Conservation (phyloP, 92 coral and sea anemone genomes). For the Epizoanthus scotinus region DNA sequence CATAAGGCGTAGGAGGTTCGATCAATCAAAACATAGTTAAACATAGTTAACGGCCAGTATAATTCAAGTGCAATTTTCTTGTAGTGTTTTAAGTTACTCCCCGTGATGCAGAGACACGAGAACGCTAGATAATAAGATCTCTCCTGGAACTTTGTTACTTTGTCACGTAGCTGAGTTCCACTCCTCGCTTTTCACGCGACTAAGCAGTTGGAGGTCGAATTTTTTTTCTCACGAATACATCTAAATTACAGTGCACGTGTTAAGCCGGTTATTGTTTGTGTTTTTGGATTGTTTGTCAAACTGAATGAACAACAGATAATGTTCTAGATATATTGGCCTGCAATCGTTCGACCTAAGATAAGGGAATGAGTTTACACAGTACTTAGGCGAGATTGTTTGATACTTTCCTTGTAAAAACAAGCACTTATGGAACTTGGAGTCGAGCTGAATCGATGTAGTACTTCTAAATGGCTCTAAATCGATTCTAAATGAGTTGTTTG, state of each 20-base stretch:
- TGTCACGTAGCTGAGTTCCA: too few relatives aligned
- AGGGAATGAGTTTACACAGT: background rate
- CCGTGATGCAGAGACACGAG: too few relatives aligned
- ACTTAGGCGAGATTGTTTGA: slow-evolving; percentile 1
- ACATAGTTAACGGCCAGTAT: too few relatives aligned
- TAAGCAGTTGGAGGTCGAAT: slow-evolving; percentile 32
- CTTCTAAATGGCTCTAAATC: too few relatives aligned
- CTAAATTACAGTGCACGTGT: slow-evolving; percentile 30
- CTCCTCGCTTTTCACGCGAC: too few relatives aligned
- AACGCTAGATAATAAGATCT: too few relatives aligned
- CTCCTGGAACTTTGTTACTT: too few relatives aligned
- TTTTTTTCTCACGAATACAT: slow-evolving; percentile 32
- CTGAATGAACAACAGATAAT: slow-evolving; percentile 5
- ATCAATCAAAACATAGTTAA: too few relatives aligned
- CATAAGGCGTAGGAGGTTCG: too few relatives aligned
- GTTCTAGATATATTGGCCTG: slow-evolving; percentile 35
- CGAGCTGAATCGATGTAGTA: background rate
- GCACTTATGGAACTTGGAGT: background rate
- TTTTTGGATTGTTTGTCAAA: slow-evolving; percentile 30
- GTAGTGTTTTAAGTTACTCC: too few relatives aligned
- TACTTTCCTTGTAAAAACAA: background rate
- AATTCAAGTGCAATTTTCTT: too few relatives aligned
- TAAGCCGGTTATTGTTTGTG: slow-evolving; percentile 14
- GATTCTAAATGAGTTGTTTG: background rate
- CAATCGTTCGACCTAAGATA: background rate